Conservation (phyloP, 2,888 invertebrate genomes). For the Tenthredo notha region DNA sequence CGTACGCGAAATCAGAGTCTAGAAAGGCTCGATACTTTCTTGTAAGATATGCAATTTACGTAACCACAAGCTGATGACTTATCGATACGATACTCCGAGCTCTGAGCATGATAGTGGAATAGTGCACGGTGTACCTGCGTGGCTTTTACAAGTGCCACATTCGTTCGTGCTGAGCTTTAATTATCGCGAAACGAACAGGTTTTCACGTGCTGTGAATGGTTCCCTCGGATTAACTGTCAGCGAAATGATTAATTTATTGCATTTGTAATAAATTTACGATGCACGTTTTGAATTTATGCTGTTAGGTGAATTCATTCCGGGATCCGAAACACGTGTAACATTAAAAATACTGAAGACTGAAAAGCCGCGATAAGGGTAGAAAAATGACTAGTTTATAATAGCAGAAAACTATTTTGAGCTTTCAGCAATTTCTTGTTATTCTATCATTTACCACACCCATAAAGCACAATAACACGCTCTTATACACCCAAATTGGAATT, state of each 20-base stretch:
- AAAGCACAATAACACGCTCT: slow-evolving; percentile 1
- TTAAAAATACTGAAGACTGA: background rate
- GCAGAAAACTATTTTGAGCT: background rate
- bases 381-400: background rate
- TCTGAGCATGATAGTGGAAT: slow-evolving; percentile 3
- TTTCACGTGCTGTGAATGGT: slow-evolving; percentile 11
- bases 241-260: slow-evolving; percentile 24
- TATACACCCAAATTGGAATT: background rate
- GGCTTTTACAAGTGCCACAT: slow-evolving; percentile 24
- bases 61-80: slow-evolving; percentile 38
- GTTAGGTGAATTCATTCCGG: background rate
- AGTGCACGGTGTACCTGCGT: slow-evolving; percentile 28
- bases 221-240: background rate
- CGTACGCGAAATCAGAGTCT: slow-evolving; percentile 9
- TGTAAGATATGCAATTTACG: slow-evolving; percentile 42
- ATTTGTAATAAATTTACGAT: background rate
- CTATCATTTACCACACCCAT: slow-evolving; percentile 17
- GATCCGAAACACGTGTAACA: background rate
- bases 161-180: background rate
- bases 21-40: slow-evolving; percentile 39
- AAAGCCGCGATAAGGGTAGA: background rate
- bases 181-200: background rate
- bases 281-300: slow-evolving; percentile 9
- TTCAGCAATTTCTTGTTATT: background rate
- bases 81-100: slow-evolving; percentile 21